Base-by-base conservation (phyloP, 2,888 invertebrate species). In the Hesperia comma region DNA sequence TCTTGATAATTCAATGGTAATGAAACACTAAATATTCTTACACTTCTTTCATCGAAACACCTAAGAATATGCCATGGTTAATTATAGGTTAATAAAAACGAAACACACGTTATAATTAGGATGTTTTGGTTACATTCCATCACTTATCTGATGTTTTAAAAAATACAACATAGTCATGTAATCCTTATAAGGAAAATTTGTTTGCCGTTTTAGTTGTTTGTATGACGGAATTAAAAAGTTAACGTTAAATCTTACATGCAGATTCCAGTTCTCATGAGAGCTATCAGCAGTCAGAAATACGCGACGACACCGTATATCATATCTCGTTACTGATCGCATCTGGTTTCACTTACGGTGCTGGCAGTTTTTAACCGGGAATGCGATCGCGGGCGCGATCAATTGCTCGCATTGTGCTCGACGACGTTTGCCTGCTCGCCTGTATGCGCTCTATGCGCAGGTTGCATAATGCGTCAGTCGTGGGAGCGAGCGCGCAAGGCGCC, bases 381-480 rank as follows among this genome's bases (percentile, higher is more conserved):
- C 79, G 80, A 82, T 74, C 74, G 72, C 74, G 73, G 72, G 78
- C 80, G 84, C 80, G 81, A 86, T 87, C 83, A 78, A 78, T 78
- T 77, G 79, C 77, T 76, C 77, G 80, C 81, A 86, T 86, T 87
- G 88, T 87, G 80, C 78, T 79, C 77, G 77, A 77, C 77, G 82
- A 78, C 82, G 78, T 78, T 78, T 70, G 79, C 43, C 46, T n/a
- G 46, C 49, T 56, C 56, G 63, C 49, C 46, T 37, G 63, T 33
- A 41, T 43, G 58, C 15, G 37, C 78, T 72, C 73, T 46, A 70
- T 69, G 71, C 70, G 74, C 84, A 80, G 80, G 87, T 90, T 90
- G 87, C 89, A 90, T 91, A 90, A 91, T 88, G 85, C 86, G 84
- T 84, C 79, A 80, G 84, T 82, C 90, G 91, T 92, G 91, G 90